Base-by-base conservation (phyloP, 2,113 vertebrate genomes). In the Anthoscopus minutus region DNA sequence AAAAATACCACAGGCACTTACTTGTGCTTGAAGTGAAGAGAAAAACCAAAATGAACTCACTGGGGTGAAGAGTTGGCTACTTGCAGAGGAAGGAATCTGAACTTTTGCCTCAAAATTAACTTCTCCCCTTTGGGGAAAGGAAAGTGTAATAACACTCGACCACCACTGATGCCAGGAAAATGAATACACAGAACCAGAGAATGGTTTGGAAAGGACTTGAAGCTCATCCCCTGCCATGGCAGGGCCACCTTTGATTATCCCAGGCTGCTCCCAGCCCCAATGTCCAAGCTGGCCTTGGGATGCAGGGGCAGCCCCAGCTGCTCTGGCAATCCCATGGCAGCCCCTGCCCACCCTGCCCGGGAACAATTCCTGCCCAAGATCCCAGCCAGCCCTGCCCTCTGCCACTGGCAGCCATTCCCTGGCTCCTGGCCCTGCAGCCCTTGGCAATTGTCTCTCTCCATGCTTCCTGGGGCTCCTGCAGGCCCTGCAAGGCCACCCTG, bases 111-210 rank as follows among this genome's bases (percentile, higher is more conserved):
- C 33, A 57, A 65, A 64, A 88, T 40, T 37, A 66, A n/a, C 17
- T 66, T 56, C 6, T 8, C 2, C 14, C 1, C 17, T 77, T 8
- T 15, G 14, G 18, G 22, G 16, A 66, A 62, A 74, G 14, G 48
- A 60, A 82, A 66, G 47, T 7, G 8, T 53, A 78, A 3, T 22
- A 73, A 86, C 15, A 66, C 37, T 61, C 30, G 77, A 16, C 15
- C 9, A 80, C 20, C 20, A 64, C 1, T 79, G 42, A 72, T 27
- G 85, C 16, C 58, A 70, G 14, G 91, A 66, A n/a, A 88, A 81
- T 11, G 2, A 70, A 50, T 9, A 27, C 4, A 16, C 0, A 22
- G n/a, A 81, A 47, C 15, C 9, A 53, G 6, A 13, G 30, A 45
- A 60, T 7, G 38, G n/a, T 7, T 47, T 82, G 38, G 38, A 31